Evolutionary conservation across 92 coral and sea anemone species (phyloP).

Genomic region (Actinostola sp.): DNA sequence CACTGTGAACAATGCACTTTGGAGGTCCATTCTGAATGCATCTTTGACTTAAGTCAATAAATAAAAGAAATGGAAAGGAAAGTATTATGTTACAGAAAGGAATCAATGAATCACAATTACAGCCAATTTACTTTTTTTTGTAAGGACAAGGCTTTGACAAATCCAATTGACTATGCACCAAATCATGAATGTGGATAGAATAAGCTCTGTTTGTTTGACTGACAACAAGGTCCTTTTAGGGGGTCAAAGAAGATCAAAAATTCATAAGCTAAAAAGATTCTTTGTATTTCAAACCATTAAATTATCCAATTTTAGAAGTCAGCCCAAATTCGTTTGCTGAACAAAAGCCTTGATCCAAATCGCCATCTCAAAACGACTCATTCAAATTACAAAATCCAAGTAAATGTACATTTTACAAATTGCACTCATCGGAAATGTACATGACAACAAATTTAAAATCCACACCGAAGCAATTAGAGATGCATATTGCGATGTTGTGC

Average conservation of each 20-base stretch:
- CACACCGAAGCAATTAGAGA: conserved; percentile 5
- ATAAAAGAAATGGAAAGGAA: no score
- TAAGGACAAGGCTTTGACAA: neutral
- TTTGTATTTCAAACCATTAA: neutral
- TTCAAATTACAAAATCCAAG: no score
- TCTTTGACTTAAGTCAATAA: no score
- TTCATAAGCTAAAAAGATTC: conserved; percentile 2
- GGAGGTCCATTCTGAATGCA: no score
- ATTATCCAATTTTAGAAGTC: neutral
- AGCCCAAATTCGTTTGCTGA: no score
- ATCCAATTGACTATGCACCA: neutral
- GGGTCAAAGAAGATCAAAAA: conserved; percentile 5
- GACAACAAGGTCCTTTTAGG: neutral
- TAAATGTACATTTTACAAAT: neutral
- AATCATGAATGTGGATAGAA: no score
- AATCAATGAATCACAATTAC: no score
- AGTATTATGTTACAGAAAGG: no score
- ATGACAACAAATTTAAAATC: neutral
- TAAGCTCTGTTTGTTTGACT: neutral
- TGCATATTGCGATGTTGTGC: neutral
- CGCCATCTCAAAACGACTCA: no score
- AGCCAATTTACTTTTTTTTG: no score
- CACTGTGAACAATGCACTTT: no score
- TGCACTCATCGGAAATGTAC: conserved; percentile 15
- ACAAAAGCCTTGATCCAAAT: no score